Evolutionary conservation across 2,888 invertebrate species (phyloP), one percentile per base, ranked within the genome.

Genomic region (Cheilosia vernalis): DNA sequence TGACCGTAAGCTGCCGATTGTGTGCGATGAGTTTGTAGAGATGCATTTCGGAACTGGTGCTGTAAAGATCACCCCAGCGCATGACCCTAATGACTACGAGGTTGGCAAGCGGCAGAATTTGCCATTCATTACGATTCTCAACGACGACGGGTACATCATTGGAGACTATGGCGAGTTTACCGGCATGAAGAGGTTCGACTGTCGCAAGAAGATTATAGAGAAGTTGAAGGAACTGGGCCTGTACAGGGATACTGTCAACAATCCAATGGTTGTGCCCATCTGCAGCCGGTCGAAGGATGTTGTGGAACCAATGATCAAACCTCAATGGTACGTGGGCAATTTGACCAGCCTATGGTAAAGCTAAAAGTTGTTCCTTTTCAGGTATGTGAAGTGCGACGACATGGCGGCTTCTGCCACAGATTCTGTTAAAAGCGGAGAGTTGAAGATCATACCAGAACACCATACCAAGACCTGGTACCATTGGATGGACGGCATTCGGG

Each of bases 11-110:
- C 92, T 99, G 87, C 98, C 98, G 0, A 95, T 99, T 88, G 94
- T 99, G 15, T 95, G 95, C 58, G 99, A 99, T 90, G 95, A 96
- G 1, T 98, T 97, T 90, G 99, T 99, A 1, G 99, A 99, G 89
- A 96, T 95, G 93, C 94, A 94, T 82, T 99, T 99, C 91, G 99
- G 99, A 89, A 99, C 99, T 70, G 99, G 99, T 88, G 99, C 98
- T 80, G 99, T 99, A 0, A 99, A 99, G 93, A 97, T 99, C 83
- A 99, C 99, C 1, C 99, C 99, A 0, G 99, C 98, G 2, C 99
- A 99, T 92, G 99, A 99, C 92, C 96, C 95, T 42, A 97, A 97
- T 90, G 99, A 99, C 93, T 99, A 98, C 91, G 98, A 98, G 90
- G 96, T 98, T 53, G 99, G 97, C 44, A 96, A 97, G 90, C 94